Conservation (phyloP, 2,113 vertebrate species). For the Eurypyga helias region DNA sequence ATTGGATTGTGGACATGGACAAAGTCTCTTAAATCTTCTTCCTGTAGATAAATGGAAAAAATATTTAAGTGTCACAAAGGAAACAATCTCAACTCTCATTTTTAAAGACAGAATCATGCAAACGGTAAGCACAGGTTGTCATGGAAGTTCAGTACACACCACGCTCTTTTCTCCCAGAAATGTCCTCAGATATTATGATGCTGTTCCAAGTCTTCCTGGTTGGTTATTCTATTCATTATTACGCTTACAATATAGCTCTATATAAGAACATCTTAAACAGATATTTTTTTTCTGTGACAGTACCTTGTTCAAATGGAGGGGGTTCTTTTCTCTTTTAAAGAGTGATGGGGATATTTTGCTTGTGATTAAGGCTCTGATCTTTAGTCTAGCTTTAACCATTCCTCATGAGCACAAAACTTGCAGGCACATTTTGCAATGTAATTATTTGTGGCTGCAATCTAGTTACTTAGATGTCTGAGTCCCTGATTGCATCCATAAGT, state of each 20-base stretch:
- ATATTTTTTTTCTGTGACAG: not conserved
- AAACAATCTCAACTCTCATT: not conserved
- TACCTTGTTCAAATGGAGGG: not conserved
- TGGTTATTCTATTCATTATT: not conserved
- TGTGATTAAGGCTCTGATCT: conserved; percentile 27
- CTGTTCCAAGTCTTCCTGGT: not conserved
- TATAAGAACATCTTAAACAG: not conserved
- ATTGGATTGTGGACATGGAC: not conserved
- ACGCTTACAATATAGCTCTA: not conserved
- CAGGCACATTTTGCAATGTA: conserved; percentile 31
- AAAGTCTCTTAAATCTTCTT: not conserved
- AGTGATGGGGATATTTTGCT: not conserved
- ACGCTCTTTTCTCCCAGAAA: not conserved
- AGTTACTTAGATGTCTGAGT: conserved; percentile 44
- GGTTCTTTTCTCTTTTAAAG: not conserved
- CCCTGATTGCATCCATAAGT: conserved; percentile 64
- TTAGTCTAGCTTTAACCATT: conserved; percentile 41
- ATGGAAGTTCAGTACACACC: not conserved
- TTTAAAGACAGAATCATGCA: not conserved
- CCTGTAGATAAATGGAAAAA: not conserved
- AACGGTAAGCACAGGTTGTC: not conserved
- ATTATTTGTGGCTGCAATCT: conserved; percentile 66
- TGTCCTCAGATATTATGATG: not conserved
- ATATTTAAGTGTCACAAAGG: not conserved
- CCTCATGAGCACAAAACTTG: conserved; percentile 36